phyloP scores from a whole-genome alignment of 1,140 invertebrate genomes.

The Trachymyrmex cornetzi region DNA sequence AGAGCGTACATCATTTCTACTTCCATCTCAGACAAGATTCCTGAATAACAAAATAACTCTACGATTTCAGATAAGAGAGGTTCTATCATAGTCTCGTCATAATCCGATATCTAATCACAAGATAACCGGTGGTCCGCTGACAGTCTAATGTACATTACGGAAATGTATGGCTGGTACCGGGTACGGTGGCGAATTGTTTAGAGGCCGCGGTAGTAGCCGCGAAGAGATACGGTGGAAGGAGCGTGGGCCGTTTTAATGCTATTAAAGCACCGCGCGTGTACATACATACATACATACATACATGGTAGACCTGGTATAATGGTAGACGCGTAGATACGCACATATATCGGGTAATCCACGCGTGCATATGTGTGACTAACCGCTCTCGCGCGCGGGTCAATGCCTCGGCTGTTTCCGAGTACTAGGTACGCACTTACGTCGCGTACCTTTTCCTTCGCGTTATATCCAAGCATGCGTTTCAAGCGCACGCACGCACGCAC shows the following conservation, averaged over 20 bases:
- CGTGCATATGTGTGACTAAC: conserved; percentile 77
- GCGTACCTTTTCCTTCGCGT: conserved; percentile 66
- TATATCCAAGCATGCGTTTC: conserved; percentile 52
- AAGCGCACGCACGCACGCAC: conserved; percentile 40
- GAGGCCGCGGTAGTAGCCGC: conserved; percentile 10
- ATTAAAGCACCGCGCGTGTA: conserved; percentile 37
- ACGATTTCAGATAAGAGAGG: not conserved
- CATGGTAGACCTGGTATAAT: too few species aligned
- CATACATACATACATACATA: too few species aligned
- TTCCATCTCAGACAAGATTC: not conserved
- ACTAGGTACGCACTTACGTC: conserved; percentile 63
- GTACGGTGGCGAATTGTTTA: conserved; percentile 43
- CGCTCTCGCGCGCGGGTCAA: conserved; percentile 80
- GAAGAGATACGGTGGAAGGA: not conserved
- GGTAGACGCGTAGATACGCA: not conserved
- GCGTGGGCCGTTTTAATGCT: conserved; percentile 53
- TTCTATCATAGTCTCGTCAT: not conserved
- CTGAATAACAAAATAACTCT: not conserved
- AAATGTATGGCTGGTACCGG: conserved; percentile 3
- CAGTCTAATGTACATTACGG: conserved; percentile 26
- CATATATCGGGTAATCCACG: conserved; percentile 56
- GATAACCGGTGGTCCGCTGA: not conserved
- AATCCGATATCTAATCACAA: not conserved
- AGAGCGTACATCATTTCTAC: not conserved
- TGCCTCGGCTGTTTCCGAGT: conserved; percentile 80